phyloP scores from a whole-genome alignment of 2,888 invertebrate genomes.

The Macrosiphum euphorbiae region DNA sequence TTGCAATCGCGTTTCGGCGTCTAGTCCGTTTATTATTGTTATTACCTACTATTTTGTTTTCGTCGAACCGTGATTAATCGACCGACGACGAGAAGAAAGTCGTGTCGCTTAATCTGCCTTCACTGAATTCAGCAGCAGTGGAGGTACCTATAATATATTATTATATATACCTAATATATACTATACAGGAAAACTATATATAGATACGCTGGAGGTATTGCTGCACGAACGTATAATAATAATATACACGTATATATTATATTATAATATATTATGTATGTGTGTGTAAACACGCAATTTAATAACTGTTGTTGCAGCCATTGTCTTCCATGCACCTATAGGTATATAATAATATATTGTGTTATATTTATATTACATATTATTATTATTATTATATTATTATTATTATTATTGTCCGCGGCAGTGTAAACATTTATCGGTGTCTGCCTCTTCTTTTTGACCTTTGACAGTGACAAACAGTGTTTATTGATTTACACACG shows the following conservation, averaged over 20 bases:
- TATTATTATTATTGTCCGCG: neutral
- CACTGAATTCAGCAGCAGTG: neutral
- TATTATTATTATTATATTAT: neutral
- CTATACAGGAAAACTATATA: neutral
- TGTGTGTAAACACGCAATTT: neutral
- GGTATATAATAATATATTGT: neutral
- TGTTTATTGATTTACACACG: conserved; percentile 10
- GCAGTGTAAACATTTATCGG: conserved; percentile 34
- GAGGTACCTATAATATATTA: neutral
- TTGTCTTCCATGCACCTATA: neutral
- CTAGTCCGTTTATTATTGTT: neutral
- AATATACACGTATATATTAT: neutral
- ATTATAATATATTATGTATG: neutral
- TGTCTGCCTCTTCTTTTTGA: conserved; percentile 33
- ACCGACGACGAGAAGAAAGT: neutral
- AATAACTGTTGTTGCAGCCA: neutral
- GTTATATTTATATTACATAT: neutral
- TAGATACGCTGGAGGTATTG: neutral
- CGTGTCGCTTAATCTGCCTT: neutral
- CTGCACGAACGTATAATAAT: neutral
- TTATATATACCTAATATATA: neutral
- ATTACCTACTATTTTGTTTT: neutral
- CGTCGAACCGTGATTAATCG: conserved; percentile 20
- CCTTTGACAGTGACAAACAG: conserved; percentile 31
- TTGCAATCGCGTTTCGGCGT: neutral